Percentiles rank a stretch among this genome's conserved stretches.
Evolutionary conservation across 2,797 vertebrate species (phyloP).

Genomic region (Loris lydekkerianus): DNA sequence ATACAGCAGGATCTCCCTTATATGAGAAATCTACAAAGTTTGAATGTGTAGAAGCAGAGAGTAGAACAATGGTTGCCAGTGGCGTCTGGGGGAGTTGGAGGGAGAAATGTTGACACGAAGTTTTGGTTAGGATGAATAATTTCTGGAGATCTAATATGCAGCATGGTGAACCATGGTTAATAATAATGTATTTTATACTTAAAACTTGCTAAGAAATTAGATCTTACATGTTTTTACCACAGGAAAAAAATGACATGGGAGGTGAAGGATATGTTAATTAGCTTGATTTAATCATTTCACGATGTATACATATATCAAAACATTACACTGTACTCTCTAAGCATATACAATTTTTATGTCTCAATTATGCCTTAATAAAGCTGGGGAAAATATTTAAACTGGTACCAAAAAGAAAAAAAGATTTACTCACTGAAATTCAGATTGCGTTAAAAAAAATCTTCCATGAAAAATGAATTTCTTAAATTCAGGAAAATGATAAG

Average conservation of each 20-base stretch:
- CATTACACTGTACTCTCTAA: neutral
- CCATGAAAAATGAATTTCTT: slow-evolving; percentile 43
- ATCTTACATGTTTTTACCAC: neutral
- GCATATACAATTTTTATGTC: neutral
- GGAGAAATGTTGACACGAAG: neutral
- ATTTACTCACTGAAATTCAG: slow-evolving; percentile 9
- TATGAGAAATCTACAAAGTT: neutral
- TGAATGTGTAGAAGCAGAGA: neutral
- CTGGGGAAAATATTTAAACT: neutral
- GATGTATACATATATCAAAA: neutral
- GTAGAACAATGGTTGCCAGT: neutral
- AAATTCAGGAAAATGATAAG: slow-evolving; percentile 30
- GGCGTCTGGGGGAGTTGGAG: neutral
- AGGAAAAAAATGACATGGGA: neutral
- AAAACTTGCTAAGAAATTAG: neutral
- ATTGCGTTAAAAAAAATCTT: neutral
- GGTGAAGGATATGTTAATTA: neutral
- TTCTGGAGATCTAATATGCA: neutral
- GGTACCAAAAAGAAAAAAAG: neutral
- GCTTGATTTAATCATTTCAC: neutral
- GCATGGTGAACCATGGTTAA: neutral
- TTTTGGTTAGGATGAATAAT: neutral
- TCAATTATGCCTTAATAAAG: neutral
- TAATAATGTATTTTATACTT: neutral
- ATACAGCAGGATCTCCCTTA: neutral